These are phyloP conservation scores for Biston betularia DNA, from an alignment of 2,888 invertebrate genomes.

Conservation along the genomic window DNA sequence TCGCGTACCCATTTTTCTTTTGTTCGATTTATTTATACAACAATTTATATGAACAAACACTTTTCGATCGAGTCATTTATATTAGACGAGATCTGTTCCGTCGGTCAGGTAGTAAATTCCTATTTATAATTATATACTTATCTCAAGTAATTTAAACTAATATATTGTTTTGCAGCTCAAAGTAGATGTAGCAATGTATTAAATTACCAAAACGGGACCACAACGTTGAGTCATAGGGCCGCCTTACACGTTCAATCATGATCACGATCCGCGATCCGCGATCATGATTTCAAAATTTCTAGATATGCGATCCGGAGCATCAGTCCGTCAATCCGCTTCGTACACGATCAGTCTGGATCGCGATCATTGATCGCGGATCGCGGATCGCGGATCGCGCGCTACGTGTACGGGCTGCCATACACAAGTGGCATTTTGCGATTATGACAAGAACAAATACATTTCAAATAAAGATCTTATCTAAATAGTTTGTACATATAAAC, in stretches of 20 bases:
- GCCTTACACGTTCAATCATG: too few species aligned
- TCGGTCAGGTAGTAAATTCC: background rate
- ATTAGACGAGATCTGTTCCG: conserved; percentile 5
- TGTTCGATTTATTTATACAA: conserved; percentile 25
- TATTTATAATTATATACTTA: background rate
- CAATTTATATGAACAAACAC: conserved; percentile 23
- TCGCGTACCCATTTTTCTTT: conserved; percentile 21
- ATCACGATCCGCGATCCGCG: too few species aligned
- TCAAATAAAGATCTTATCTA: background rate
- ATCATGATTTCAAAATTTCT: too few species aligned
- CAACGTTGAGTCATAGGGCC: background rate
- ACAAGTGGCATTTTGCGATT: background rate
- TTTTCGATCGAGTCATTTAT: conserved; percentile 13
- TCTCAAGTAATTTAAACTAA: background rate
- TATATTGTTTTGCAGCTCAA: background rate
- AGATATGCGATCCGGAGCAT: too few species aligned
- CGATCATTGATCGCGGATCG: too few species aligned
- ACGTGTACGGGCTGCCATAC: too few species aligned
- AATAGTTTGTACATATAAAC: too few species aligned
- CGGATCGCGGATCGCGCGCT: too few species aligned
- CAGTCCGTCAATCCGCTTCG: too few species aligned
- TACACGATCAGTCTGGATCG: too few species aligned
- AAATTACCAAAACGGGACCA: background rate
- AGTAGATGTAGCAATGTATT: too few species aligned
- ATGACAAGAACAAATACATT: background rate